Base-by-base conservation (phyloP, 2,888 invertebrate species). In the Andrena dorsata region DNA sequence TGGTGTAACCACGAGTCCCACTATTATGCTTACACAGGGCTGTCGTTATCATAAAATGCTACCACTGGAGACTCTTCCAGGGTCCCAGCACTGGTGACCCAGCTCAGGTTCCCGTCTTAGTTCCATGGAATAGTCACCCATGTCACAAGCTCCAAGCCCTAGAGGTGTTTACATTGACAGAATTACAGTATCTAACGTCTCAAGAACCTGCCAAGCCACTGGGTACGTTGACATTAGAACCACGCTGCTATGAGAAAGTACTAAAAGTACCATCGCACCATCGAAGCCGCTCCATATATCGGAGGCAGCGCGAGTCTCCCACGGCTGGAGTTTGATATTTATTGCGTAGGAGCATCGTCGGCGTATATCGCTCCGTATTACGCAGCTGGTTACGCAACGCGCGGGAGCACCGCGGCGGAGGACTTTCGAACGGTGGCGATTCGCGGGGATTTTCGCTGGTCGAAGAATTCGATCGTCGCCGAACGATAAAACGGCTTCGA, bases 241-340 rank as follows among this genome's bases (percentile, higher is more conserved):
- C 49, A 26, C 35, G 47, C 65, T 60, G 7, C 30, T 73, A 64
- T 69, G 86, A 80, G 75, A 78, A 86, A 76, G 47, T 71, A 51
- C 8, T 13, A 51, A 41, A 56, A 56, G 71, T 20, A 60, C 26
- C 61, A 4, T 2, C 13, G 56, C 26, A n/a, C 41, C 66, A 74
- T 83, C 77, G 76, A 83, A 66, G 58, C 26, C 56, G 23, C 58
- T 32, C 41, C 58, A 20, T 63, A 65, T 73, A 71, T 16, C 53
- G 30, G 65, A 28, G 20, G 35, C 78, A 78, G 28, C 71, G 61
- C 60, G 68, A 78, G 66, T 69, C 75, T 78, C 83, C 60, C 78
- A 70, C 82, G 81, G 35, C 23, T 20, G 20, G 68, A 75, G 49
- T 30, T 76, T 81, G 69, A 82, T 82, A 81, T 82, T 82, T 83